Percentiles rank a stretch among this genome's conserved stretches.
Conservation (phyloP, 1,140 invertebrate species). For the Polypedilum vanderplanki region DNA sequence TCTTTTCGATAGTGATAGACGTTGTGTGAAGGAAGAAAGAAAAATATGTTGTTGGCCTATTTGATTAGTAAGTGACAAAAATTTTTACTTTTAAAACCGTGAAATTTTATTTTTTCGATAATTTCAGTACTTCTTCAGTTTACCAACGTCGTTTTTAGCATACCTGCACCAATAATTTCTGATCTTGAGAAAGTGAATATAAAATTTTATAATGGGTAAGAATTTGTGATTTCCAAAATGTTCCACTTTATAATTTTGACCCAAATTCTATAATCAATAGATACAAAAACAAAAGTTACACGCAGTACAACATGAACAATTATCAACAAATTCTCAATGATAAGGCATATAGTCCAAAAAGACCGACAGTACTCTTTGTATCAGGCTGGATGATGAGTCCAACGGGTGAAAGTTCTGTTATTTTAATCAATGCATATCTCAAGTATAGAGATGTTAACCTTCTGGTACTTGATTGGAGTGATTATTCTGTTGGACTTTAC, state of each 20-base stretch:
- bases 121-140: not conserved
- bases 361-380: not conserved
- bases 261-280: not conserved
- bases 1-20: not conserved
- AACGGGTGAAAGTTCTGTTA: not conserved
- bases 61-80: not conserved
- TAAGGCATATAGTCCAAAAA: not conserved
- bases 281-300: not conserved
- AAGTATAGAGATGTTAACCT: not conserved
- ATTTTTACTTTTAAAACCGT: not conserved
- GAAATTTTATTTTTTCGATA: not conserved
- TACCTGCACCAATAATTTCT: not conserved
- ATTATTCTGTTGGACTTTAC: not conserved
- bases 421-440: not conserved
- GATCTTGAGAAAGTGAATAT: not conserved
- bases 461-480: not conserved
- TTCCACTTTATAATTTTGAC: not conserved
- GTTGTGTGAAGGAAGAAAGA: conserved; percentile 9
- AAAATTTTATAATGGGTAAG: not conserved
- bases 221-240: no score
- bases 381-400: not conserved
- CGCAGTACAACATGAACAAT: not conserved
- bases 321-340: not conserved
- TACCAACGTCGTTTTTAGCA: not conserved
- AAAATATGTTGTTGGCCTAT: not conserved